phyloP scores from a whole-genome alignment of 2,888 invertebrate species.

The Nemotelus pantherinus region DNA sequence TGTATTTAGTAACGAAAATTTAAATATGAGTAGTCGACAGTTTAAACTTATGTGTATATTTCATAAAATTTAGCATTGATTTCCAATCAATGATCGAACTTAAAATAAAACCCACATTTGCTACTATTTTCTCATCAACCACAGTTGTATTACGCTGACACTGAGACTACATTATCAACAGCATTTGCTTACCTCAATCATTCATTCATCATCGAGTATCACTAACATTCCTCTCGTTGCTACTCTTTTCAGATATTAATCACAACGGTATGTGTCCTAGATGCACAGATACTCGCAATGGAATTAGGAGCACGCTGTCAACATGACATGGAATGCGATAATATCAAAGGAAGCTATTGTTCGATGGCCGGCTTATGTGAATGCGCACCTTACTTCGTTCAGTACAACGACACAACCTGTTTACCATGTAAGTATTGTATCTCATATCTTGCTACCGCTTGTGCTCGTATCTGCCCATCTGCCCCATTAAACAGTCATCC shows the following conservation, averaged over 20 bases:
- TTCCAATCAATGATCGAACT: no score
- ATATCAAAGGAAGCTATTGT: conserved; percentile 64
- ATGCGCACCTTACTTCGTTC: conserved; percentile 85
- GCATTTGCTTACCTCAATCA: no score
- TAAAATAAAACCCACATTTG: no score
- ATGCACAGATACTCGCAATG: conserved; percentile 52
- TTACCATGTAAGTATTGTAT: conserved; percentile 78
- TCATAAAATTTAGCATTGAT: no score
- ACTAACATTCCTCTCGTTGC: neutral
- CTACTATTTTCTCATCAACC: no score
- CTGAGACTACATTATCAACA: no score
- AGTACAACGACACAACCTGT: conserved; percentile 80
- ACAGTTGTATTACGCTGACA: no score
- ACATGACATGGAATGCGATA: conserved; percentile 66
- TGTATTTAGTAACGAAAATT: no score
- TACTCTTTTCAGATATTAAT: conserved; percentile 51
- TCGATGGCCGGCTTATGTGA: conserved; percentile 74
- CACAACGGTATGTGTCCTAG: conserved; percentile 40
- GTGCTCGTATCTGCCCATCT: neutral
- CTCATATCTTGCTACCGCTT: conserved; percentile 34
- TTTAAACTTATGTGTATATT: no score
- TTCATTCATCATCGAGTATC: no score
- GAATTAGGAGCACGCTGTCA: conserved; percentile 63
- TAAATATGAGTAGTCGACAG: no score
- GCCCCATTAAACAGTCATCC: conserved; percentile 22